These are phyloP conservation scores for Campylomormyrus numenius DNA, from an alignment of 2,113 vertebrate genomes.

Conservation along the genomic window DNA sequence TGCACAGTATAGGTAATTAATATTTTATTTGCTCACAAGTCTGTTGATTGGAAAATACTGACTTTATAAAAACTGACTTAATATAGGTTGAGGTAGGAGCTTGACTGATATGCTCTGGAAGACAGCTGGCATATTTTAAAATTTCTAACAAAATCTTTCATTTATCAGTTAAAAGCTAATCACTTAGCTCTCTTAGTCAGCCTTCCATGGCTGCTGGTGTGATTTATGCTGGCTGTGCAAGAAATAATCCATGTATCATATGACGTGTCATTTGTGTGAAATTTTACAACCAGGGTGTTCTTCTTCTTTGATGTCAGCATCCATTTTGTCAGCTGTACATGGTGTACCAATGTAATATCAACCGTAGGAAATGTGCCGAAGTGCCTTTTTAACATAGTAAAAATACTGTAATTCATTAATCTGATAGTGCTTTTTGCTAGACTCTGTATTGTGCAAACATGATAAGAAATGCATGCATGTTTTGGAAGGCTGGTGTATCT, in stretches of 20 bases:
- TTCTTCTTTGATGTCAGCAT: not conserved
- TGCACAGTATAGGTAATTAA: not conserved
- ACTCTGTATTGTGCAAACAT: not conserved
- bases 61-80: not conserved
- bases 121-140: not conserved
- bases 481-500: not conserved
- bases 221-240: not conserved
- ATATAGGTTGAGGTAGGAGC: not conserved
- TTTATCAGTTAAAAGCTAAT: not conserved
- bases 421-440: not conserved
- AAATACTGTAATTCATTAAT: not conserved
- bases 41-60: not conserved
- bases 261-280: not conserved
- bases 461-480: not conserved
- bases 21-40: not conserved
- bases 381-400: not conserved
- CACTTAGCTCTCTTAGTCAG: not conserved
- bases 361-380: not conserved
- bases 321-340: not conserved
- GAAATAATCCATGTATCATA: not conserved
- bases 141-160: not conserved
- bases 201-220: not conserved
- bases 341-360: not conserved
- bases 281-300: not conserved
- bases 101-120: not conserved